Evolutionary conservation across 1,140 invertebrate species (phyloP).

Genomic region (Drosophila sturtevanti): DNA sequence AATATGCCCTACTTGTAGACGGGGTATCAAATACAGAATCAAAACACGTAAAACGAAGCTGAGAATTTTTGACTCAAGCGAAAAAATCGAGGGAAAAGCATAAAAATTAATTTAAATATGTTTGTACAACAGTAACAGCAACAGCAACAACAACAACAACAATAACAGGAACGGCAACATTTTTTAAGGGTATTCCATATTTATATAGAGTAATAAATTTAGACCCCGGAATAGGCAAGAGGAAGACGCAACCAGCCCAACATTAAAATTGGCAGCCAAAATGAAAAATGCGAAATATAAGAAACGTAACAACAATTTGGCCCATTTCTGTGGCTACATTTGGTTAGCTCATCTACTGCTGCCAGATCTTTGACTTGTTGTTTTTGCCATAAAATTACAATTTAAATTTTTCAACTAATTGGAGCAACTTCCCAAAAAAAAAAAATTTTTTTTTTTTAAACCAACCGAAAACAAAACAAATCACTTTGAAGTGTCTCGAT

Average conservation of each 20-base stretch:
- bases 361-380: constrained; percentile 2
- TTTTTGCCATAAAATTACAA: constrained; percentile 44
- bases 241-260: background rate
- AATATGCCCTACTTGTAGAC: background rate
- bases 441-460: too few species aligned
- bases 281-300: background rate
- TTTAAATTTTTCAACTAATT: constrained; percentile 55
- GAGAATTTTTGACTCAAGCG: background rate
- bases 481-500: constrained; percentile 47
- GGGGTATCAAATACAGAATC: background rate
- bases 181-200: constrained; percentile 5
- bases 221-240: background rate
- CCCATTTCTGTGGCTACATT: constrained; percentile 43
- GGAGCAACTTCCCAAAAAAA: constrained; percentile 36
- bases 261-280: constrained; percentile 5
- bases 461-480: constrained; percentile 19
- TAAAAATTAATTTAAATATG: constrained; percentile 46
- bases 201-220: constrained; percentile 6
- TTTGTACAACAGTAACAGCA: constrained; percentile 15
- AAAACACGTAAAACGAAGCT: background rate
- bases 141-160: background rate
- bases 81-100: constrained; percentile 22
- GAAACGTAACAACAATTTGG: background rate
- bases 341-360: background rate
- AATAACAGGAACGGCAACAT: constrained; percentile 11